phyloP scores from a whole-genome alignment of 2,797 vertebrate genomes.

The Heterohyrax brucei region DNA sequence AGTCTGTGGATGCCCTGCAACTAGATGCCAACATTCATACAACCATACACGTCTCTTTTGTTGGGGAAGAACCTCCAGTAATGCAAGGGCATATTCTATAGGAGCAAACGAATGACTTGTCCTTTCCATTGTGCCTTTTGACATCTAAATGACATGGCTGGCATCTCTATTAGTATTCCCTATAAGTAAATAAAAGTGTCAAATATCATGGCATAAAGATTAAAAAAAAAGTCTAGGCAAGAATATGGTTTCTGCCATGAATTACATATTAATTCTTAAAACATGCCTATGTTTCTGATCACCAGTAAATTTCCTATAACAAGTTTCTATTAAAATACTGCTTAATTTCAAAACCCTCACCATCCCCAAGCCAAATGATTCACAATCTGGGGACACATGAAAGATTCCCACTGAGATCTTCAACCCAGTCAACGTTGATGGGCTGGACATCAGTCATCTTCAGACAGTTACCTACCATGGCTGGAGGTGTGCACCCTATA shows the following conservation, averaged over 20 bases:
- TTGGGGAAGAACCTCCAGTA: neutral
- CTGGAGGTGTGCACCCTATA: neutral
- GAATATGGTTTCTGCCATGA: neutral
- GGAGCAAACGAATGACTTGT: slow-evolving; percentile 5
- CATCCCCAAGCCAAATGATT: neutral
- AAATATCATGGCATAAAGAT: neutral
- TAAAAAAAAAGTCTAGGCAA: slow-evolving; percentile 8
- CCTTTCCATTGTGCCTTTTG: neutral
- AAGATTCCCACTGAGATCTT: neutral
- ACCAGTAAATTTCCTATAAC: neutral
- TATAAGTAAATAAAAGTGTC: slow-evolving; percentile 21
- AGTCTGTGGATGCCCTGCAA: neutral
- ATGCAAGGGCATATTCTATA: neutral
- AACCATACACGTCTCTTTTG: neutral
- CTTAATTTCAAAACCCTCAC: slow-evolving; percentile 6
- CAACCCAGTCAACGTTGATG: neutral
- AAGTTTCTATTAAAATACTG: neutral
- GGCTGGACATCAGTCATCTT: neutral
- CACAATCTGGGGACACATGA: neutral
- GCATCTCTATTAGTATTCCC: neutral
- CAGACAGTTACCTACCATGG: neutral
- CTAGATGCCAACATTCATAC: neutral
- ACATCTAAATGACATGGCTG: neutral
- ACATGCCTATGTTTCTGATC: neutral
- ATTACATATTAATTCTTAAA: slow-evolving; percentile 19